Base-by-base conservation (phyloP, 2,113 vertebrate species). In the Otocyon megalotis region DNA sequence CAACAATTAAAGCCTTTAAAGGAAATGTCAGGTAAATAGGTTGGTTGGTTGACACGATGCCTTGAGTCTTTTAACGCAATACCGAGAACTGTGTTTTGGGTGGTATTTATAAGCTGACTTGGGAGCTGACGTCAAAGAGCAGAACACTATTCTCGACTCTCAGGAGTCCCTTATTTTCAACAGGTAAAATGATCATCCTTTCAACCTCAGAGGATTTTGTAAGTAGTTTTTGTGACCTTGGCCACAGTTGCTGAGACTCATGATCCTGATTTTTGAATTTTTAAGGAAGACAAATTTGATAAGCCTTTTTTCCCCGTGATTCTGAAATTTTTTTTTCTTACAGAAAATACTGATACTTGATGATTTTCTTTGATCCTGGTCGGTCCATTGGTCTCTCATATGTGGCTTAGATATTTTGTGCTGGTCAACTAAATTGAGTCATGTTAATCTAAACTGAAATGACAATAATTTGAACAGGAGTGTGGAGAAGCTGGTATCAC, bases 1-100 rank as follows among this genome's bases (percentile, higher is more conserved):
- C 96, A 26, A 92, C 97, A 97, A 87, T 97, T 96, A 93, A 97
- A 83, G 93, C 95, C 96, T 92, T 97, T 97, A 93, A 97, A 97
- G 98, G 96, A 97, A 98, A 97, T 96, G 83, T 95, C 98, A 98
- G 98, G 98, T 98, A 96, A 98, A 98, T 97, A 86, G 88, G 96
- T 82, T 24, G 76, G 48, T 97, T 92, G 84, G 83, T 96, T 96
- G 95, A 74, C 15, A 10, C 2, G 8, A 1, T 96, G 32, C 16
- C 88, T 96, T 81, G 81, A 17, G 32, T 65, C 76, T 80, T 81
- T 65, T 3, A n/a, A 3, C 12, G 24, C 10, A 26, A 8, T 7
- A 17, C 17, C 50, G 19, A 74, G 62, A 69, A 72, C 30, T 16
- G 0, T 43, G 80, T 48, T 83, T 80, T 48, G 24, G 85, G 76